Conservation (phyloP, 1,140 invertebrate species). For the Coenobita brevimanus region DNA sequence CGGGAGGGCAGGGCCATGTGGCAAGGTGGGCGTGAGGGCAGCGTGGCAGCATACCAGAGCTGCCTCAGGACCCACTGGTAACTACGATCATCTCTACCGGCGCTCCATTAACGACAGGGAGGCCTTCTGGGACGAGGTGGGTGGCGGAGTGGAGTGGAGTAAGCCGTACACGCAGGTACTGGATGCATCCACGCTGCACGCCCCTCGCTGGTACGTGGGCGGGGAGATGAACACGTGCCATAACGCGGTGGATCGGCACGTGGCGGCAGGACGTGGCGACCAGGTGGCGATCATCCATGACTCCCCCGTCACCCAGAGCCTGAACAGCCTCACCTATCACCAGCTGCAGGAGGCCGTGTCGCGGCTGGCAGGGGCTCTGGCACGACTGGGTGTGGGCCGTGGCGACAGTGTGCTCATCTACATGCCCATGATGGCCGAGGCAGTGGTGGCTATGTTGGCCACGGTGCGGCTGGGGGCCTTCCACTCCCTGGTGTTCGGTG, state of each 20-base stretch:
- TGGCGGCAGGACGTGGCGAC: slow-evolving; percentile 83
- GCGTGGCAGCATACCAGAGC: neutral
- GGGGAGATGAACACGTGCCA: slow-evolving; percentile 94
- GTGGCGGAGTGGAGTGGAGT: slow-evolving; percentile 83
- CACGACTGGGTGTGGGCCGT: slow-evolving; percentile 81
- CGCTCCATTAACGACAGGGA: slow-evolving; percentile 85
- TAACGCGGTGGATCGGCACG: slow-evolving; percentile 93
- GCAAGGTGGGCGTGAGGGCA: neutral
- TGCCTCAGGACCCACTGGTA: slow-evolving; percentile 14
- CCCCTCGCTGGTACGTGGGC: slow-evolving; percentile 94
- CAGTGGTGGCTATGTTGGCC: slow-evolving; percentile 89
- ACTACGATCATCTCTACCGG: slow-evolving; percentile 81
- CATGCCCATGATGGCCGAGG: slow-evolving; percentile 93
- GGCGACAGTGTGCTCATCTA: slow-evolving; percentile 90
- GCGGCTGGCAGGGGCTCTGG: slow-evolving; percentile 83
- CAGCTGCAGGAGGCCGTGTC: slow-evolving; percentile 85
- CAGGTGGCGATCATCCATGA: slow-evolving; percentile 91
- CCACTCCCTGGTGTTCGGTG: slow-evolving; percentile 92
- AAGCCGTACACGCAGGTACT: slow-evolving; percentile 88
- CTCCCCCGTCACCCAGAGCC: slow-evolving; percentile 86
- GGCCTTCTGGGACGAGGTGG: slow-evolving; percentile 90
- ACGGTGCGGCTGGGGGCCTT: slow-evolving; percentile 86
- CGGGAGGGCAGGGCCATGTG: neutral
- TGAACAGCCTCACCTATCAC: slow-evolving; percentile 85
- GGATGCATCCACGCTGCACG: slow-evolving; percentile 87